Base-by-base conservation (phyloP, 92 coral and sea anemone species). In the Paragorgia papillata region DNA sequence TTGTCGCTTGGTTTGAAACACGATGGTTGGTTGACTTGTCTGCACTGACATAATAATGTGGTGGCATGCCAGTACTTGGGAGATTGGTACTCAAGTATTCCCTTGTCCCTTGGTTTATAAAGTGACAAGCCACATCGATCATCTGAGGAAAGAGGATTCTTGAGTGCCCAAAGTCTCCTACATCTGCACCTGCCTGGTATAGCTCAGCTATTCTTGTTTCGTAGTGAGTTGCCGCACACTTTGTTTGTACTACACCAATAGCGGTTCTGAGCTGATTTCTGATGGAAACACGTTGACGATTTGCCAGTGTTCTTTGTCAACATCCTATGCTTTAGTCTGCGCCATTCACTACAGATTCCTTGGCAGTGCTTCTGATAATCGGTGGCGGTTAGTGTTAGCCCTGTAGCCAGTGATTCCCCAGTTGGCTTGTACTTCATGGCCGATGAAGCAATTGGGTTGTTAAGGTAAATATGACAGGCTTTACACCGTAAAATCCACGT, bases 401-500 rank as follows among this genome's bases (percentile, higher is more conserved):
- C 74, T n/a, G 55, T 66, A 7, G 74, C 74, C 56, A 66, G 25
- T 0, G 74, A 66, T 1, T 66, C 57, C 41, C 74, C 74, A 41
- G 74, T 41, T 15, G 74, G 74, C 56, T 66, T 66, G 57, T 41
- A 31, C 41, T 66, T 66, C 21, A 66, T 31, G 55, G 56, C 57
- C 22, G 74, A 66, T n/a, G 57, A 66, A 3, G 74, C 74, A 40
- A 66, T 25, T 46, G 74, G 74, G 25, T 66, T 40, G 73, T 30
- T 40, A 18, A 66, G 73, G 21, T 66, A 66, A 32, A 21, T 2
- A 25, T 66, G 74, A 44, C 74, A 66, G 55, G 25, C 22, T 29
- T 66, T 66, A 44, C 74, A 66, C 33, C 74, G 74, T 41, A 66
- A 66, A 4, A 44, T 22, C 74, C 74, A 66, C 4, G 74, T 41